These are phyloP conservation scores for Emydocephalus ijimae DNA, from an alignment of 2,113 vertebrate species.

Conservation along the genomic window DNA sequence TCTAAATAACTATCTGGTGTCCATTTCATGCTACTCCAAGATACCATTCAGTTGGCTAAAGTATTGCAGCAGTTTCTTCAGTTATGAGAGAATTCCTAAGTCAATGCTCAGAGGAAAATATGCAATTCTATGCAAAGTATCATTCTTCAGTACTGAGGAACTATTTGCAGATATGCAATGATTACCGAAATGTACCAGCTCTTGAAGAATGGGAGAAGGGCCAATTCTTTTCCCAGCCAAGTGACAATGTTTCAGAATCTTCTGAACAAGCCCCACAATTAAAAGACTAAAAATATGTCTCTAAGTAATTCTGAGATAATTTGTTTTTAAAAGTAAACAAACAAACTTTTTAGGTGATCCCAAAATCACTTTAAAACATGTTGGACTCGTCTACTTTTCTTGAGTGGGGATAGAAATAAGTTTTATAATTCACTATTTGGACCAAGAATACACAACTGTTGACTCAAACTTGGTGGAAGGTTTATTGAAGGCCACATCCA, in stretches of 20 bases:
- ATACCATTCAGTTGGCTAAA: background rate
- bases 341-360: background rate
- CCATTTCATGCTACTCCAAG: background rate
- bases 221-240: background rate
- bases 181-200: background rate
- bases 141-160: background rate
- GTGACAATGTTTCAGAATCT: background rate
- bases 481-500: background rate
- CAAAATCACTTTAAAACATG: background rate
- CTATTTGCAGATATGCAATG: background rate
- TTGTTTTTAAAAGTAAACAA: background rate
- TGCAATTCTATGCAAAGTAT: background rate
- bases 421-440: background rate
- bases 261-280: background rate
- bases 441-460: background rate
- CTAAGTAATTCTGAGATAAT: background rate
- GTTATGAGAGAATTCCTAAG: background rate
- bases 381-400: background rate
- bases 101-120: background rate
- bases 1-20: background rate
- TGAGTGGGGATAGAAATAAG: background rate
- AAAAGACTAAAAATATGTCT: background rate
- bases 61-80: background rate
- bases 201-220: background rate
- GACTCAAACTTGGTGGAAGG: background rate